phyloP scores from a whole-genome alignment of 1,140 invertebrate species.

The Capitella teleta region DNA sequence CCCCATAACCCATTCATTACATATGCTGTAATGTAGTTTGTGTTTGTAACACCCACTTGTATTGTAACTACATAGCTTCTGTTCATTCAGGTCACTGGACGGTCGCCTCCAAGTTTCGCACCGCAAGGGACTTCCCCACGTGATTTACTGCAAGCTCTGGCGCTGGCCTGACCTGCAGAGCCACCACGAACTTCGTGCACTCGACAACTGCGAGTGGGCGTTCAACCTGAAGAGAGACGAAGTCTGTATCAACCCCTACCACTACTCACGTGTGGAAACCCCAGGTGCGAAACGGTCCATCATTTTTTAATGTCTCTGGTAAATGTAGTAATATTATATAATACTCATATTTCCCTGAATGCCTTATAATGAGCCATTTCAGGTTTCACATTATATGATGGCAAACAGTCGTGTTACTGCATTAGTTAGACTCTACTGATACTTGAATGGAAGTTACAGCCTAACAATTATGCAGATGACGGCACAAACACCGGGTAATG shows the following conservation, averaged over 20 bases:
- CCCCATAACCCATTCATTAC: too few relatives aligned
- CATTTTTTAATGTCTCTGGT: background rate
- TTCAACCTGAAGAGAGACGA: slow-evolving; percentile 89
- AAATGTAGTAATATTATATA: too few relatives aligned
- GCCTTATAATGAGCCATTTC: too few relatives aligned
- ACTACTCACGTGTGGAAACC: slow-evolving; percentile 66
- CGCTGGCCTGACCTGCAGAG: slow-evolving; percentile 95
- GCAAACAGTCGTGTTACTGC: too few relatives aligned
- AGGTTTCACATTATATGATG: too few relatives aligned
- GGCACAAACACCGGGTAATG: too few relatives aligned
- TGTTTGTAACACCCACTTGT: too few relatives aligned
- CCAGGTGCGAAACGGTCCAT: slow-evolving; percentile 24
- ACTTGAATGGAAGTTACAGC: too few relatives aligned
- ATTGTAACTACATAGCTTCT: background rate
- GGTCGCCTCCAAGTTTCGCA: slow-evolving; percentile 80
- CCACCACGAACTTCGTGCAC: slow-evolving; percentile 89
- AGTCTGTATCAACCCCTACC: slow-evolving; percentile 97
- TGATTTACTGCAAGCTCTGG: slow-evolving; percentile 97
- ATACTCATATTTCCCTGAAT: too few relatives aligned
- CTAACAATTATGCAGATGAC: too few relatives aligned
- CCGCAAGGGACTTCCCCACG: slow-evolving; percentile 83
- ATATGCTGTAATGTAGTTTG: too few relatives aligned
- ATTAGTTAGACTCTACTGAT: too few relatives aligned
- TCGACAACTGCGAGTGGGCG: slow-evolving; percentile 88
- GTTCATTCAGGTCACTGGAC: slow-evolving; percentile 63